Evolutionary conservation across 2,797 vertebrate species (phyloP), one percentile per base, ranked within the genome.

Genomic region (Lates japonicus): DNA sequence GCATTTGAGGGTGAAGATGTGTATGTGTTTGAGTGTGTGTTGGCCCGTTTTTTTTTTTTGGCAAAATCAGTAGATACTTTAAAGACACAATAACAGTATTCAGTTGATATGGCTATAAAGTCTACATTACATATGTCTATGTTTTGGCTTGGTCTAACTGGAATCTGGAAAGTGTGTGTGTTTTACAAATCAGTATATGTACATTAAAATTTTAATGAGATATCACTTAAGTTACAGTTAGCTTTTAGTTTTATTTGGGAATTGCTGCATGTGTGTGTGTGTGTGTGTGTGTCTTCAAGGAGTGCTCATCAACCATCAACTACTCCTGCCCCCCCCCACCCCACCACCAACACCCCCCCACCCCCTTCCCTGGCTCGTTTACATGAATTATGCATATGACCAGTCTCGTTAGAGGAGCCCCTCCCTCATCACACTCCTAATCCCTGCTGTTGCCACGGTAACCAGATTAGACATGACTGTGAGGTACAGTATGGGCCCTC

Each of bases 381-480:
- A 90, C 92, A 94, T 95, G 90, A 91, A 94, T 94, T 94, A 93
- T 94, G 90, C 85, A 94, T 93, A 93, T 90, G 89, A 93, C 87
- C 85, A 79, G 85, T 90, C 91, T 94, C 84, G 80, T 94, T 94
- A 91, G 86, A 89, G 66, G 69, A 85, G 83, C 87, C 83, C 92
- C 88, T 90, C 91, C n/a, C 92, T 88, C 82, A 79, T 87, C 88
- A 83, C 29, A 7, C 81, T 80, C 81, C 78, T 94, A 94, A 95
- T 94, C 93, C 91, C 84, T 86, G 78, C 88, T 63, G 90, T 94
- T 92, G 90, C 93, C 64, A 42, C 70, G 74, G 92, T 92, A 93
- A 95, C 91, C 90, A 92, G 91, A 94, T 94, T 90, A 93, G 88
- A 94, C 86, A 74, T 90, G 88, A 90, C 87, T 81, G 73, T 76